Base-by-base conservation (phyloP, 2,888 invertebrate species). In the Ganaspis brasiliensis region DNA sequence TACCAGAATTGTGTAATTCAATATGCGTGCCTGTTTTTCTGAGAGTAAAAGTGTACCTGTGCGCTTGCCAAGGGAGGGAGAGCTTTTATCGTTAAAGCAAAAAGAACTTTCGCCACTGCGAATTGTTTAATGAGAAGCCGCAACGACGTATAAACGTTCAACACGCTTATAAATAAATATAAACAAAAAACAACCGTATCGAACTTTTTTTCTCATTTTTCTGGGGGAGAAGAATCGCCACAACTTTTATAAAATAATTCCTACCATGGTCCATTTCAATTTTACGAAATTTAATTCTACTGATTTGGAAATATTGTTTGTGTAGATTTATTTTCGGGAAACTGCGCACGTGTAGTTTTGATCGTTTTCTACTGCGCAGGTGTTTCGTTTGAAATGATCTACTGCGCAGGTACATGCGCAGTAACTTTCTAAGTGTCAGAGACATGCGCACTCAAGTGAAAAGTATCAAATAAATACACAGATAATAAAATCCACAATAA, bases 141-240 rank as follows among this genome's bases (percentile, higher is more conserved):
- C 67, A 45, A 45, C 59, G 59, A 59, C 67, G 45, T 67, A 67
- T 45, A 40, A 67, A 45, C 26, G 67, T 67, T 67, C 67, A 72
- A 72, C 72, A 76, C 52, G 72, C 61, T 72, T 61, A 76, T 63
- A 67, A 61, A 73, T 73, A 59, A 26, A 74, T 59, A 74, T 76
- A 78, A 56, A 75, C 73, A 57, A 76, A 75, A 52, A 49, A 70
- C 70, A 63, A 45, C 45, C 67, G 67, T 45, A 67, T 67, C 45
- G 45, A 67, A 67, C 45, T 67, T 67, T 21, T 63, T 67, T 67
- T 24, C 24, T 45, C 1, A 45, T 67, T 67, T 45, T 6, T 45
- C 16, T 12, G 72, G 78, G 35, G 72, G 16, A 76, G 67, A 57
- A 72, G 61, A 72, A 57, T 56, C 37, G 61, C 40, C 40, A 24